phyloP scores from a whole-genome alignment of 2,888 invertebrate species.

The Plagiodera versicolora region DNA sequence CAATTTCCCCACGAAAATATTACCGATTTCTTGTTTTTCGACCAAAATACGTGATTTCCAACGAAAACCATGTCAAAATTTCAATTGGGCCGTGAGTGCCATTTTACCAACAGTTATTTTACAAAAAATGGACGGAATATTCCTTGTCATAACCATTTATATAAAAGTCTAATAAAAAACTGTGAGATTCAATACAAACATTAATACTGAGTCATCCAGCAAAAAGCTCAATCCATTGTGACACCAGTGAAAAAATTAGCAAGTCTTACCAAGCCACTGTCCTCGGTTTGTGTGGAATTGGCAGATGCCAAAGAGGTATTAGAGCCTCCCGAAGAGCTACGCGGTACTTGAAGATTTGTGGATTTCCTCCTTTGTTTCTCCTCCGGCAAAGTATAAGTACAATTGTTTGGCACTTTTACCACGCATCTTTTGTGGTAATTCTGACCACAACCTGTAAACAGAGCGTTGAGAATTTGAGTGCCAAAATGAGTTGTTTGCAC shows the following conservation, averaged over 20 bases:
- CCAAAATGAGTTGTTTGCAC: not conserved
- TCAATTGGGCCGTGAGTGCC: too few species aligned
- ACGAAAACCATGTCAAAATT: too few species aligned
- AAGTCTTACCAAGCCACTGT: slow-evolving; percentile 77
- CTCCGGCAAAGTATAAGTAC: slow-evolving; percentile 62
- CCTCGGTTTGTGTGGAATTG: slow-evolving; percentile 55
- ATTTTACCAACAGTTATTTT: too few species aligned
- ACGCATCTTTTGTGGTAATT: slow-evolving; percentile 98
- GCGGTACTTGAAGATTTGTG: slow-evolving; percentile 59
- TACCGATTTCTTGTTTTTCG: too few species aligned
- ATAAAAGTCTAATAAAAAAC: too few species aligned
- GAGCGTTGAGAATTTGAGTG: not conserved
- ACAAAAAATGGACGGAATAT: slow-evolving; percentile 26
- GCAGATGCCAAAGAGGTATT: slow-evolving; percentile 68
- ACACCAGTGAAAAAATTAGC: slow-evolving; percentile 54
- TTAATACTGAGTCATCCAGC: slow-evolving; percentile 9
- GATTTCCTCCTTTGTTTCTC: slow-evolving; percentile 52
- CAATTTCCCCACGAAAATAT: too few species aligned
- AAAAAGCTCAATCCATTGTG: slow-evolving; percentile 42
- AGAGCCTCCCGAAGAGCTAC: slow-evolving; percentile 78
- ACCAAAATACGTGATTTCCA: too few species aligned
- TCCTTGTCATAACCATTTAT: not conserved
- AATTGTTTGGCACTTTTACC: slow-evolving; percentile 97
- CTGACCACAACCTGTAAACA: slow-evolving; percentile 81
- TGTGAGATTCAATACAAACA: not conserved